phyloP scores from a whole-genome alignment of 1,140 invertebrate species.

The fruit fly (Drosophila melanogaster) region DNA sequence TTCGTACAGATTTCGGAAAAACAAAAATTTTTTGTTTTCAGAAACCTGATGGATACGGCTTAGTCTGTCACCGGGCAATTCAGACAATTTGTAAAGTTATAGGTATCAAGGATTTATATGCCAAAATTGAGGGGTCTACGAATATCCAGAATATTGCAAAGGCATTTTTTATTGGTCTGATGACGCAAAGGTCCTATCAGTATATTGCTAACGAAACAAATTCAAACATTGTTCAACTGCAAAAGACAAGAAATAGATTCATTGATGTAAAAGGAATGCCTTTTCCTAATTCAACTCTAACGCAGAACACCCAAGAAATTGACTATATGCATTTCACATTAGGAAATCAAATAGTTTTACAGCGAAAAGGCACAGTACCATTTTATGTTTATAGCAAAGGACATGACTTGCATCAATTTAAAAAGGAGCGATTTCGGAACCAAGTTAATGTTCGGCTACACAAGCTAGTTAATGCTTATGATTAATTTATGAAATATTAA shows the following conservation, averaged over 20 bases:
- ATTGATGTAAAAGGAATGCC: slow-evolving; percentile 95
- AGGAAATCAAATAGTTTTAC: slow-evolving; percentile 89
- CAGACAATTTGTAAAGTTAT: slow-evolving; percentile 94
- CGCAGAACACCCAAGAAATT: slow-evolving; percentile 91
- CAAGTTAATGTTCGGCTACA: slow-evolving; percentile 88
- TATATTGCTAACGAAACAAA: slow-evolving; percentile 95
- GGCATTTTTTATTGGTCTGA: slow-evolving; percentile 96
- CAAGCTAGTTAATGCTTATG: slow-evolving; percentile 83
- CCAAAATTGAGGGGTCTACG: slow-evolving; percentile 95
- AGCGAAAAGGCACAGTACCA: slow-evolving; percentile 88
- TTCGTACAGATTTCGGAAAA: slow-evolving; percentile 93
- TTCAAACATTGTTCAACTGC: slow-evolving; percentile 95
- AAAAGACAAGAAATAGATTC: slow-evolving; percentile 89
- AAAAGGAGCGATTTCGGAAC: slow-evolving; percentile 89
- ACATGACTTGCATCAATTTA: slow-evolving; percentile 88
- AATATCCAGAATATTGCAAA: slow-evolving; percentile 94
- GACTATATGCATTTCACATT: slow-evolving; percentile 92
- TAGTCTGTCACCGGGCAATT: slow-evolving; percentile 94
- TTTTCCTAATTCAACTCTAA: slow-evolving; percentile 84
- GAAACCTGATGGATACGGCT: slow-evolving; percentile 94
- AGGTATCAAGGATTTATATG: slow-evolving; percentile 97
- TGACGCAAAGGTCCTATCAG: slow-evolving; percentile 95
- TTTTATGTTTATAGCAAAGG: slow-evolving; percentile 89
- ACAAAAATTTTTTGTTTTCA: slow-evolving; percentile 95
- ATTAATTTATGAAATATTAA: not conserved